Evolutionary conservation across 2,797 vertebrate species (phyloP), one percentile per base, ranked within the genome.

Genomic region (Knipowitschia caucasica): DNA sequence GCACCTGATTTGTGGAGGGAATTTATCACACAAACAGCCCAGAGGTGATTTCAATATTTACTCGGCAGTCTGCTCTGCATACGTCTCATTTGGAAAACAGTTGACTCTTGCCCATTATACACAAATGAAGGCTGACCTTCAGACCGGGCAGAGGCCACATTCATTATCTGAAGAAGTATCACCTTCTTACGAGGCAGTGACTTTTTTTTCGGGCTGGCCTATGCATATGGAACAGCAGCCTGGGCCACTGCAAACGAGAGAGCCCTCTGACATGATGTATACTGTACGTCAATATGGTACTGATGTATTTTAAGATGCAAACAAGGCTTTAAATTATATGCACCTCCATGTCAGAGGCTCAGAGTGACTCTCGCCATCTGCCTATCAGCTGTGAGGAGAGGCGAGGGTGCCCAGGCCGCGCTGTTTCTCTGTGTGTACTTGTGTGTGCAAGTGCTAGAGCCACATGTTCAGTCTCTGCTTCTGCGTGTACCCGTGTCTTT

Each of bases 241-340:
- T 73, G 79, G 69, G 75, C 76, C 80, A 56, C 25, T 79, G 88
- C 90, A 91, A 91, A 91, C 82, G 85, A 91, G 89, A 82, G 85
- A 69, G 83, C 77, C 86, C 83, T 64, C 89, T 92, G 93, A 95
- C 93, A 94, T 93, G 91, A 92, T 95, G 93, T 94, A 94, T 96
- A 95, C 92, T 92, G 93, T 95, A 94, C 93, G 91, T 95, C 94
- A 98, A 96, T 98, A 97, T 96, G 94, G 94, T 94, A 90, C 89
- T 92, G 91, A 92, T 96, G 95, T 94, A 93, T 94, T 95, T 96
- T 94, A 95, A 94, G 96, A 98, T 97, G 93, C 95, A 98, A 98
- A 98, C 95, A 98, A 97, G 95, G 89, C 92, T 93, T 93, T 94
- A 97, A 98, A 98, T 95, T 91, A 98, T 95, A 94, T 93, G 92